Conservation (phyloP, 2,888 invertebrate genomes). For the Limnephilus marmoratus region DNA sequence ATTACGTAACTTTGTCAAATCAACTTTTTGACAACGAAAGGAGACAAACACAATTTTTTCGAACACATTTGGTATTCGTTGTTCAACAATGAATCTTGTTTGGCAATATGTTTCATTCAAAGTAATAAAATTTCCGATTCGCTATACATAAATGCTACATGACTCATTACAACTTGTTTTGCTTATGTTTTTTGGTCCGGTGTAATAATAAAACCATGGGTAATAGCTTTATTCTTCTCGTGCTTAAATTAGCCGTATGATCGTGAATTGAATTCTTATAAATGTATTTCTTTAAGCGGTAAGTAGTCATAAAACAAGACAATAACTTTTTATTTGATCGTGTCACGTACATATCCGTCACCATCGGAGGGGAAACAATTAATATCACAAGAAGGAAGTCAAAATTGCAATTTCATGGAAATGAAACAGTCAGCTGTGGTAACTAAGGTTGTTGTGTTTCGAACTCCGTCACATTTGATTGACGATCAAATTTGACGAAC, state of each 20-base stretch:
- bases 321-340: not conserved
- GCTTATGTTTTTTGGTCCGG: not conserved
- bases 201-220: not conserved
- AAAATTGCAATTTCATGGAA: not conserved
- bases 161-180: not conserved
- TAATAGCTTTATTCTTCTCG: not conserved
- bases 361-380: not conserved
- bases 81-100: not conserved
- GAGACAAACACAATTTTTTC: no score
- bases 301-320: not conserved
- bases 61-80: no score
- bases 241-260: not conserved
- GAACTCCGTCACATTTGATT: no score
- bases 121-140: not conserved
- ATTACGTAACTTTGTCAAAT: no score
- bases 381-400: not conserved
- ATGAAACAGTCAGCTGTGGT: not conserved
- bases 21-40: no score
- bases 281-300: not conserved
- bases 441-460: no score
- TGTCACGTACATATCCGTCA: not conserved
- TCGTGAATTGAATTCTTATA: not conserved
- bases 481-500: no score
- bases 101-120: not conserved
- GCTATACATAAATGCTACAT: not conserved